Evolutionary conservation across 2,797 vertebrate species (phyloP).

Genomic region (Catharus ustulatus): DNA sequence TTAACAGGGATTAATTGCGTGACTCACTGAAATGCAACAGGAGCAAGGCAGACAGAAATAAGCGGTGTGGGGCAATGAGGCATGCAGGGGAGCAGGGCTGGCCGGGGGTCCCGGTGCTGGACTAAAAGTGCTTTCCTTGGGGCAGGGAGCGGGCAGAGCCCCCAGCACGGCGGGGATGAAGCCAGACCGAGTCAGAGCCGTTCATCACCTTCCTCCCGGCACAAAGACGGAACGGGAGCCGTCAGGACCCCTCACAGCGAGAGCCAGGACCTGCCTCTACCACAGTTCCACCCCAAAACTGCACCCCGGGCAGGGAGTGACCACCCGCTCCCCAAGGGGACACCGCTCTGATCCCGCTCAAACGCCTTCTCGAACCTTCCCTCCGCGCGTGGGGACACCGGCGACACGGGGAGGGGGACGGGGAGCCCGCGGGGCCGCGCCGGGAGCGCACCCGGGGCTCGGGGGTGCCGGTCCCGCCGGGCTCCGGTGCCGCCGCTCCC

Average conservation of each 20-base stretch:
- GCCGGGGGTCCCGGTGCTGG: rapidly evolving
- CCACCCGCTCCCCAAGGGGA: neutral
- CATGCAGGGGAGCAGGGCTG: neutral
- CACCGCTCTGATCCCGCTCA: neutral
- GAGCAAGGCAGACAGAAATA: neutral
- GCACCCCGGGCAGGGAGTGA: neutral
- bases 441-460: neutral
- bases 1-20: conserved; percentile 59
- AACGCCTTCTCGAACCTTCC: neutral
- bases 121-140: neutral
- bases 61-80: neutral
- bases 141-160: neutral
- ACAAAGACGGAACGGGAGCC: rapidly evolving
- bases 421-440: neutral
- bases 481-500: too few species aligned
- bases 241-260: neutral
- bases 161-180: rapidly evolving
- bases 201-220: neutral
- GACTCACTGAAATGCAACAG: conserved; percentile 53
- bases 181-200: neutral
- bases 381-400: neutral
- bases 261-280: rapidly evolving
- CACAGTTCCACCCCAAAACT: neutral
- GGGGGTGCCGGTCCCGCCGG: neutral
- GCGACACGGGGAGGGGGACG: neutral